Conservation (phyloP, 1,140 invertebrate species). For the Globodera rostochiensis region DNA sequence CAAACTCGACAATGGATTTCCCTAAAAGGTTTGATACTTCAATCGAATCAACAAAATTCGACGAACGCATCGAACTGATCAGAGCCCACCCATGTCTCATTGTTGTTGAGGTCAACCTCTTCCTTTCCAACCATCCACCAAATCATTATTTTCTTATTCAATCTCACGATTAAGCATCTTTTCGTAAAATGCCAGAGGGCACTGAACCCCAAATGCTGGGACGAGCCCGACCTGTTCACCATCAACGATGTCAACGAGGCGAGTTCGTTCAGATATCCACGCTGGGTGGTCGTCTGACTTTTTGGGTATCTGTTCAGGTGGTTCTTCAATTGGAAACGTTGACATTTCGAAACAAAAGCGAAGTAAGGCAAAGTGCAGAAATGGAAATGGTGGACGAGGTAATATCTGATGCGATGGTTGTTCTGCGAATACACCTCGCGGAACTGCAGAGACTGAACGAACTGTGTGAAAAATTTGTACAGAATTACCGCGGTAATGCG, state of each 20-base stretch:
- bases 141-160: neutral
- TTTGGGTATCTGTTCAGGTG: neutral
- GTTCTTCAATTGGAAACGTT: neutral
- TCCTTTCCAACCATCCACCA: neutral
- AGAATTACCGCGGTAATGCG: neutral
- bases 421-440: slow-evolving; percentile 1
- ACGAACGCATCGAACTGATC: neutral
- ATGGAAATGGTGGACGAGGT: neutral
- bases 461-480: neutral
- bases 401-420: neutral
- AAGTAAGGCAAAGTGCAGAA: neutral
- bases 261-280: neutral
- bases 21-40: neutral
- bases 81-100: neutral
- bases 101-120: neutral
- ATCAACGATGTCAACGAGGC: neutral
- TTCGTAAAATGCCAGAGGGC: slow-evolving; percentile 2
- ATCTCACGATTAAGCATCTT: slow-evolving; percentile 1
- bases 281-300: neutral
- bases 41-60: neutral
- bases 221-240: neutral
- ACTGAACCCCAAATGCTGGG: neutral
- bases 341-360: neutral
- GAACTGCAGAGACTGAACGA: slow-evolving; percentile 6
- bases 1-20: neutral